Conservation (phyloP, 2,888 invertebrate genomes). For the Anaspis maculata region DNA sequence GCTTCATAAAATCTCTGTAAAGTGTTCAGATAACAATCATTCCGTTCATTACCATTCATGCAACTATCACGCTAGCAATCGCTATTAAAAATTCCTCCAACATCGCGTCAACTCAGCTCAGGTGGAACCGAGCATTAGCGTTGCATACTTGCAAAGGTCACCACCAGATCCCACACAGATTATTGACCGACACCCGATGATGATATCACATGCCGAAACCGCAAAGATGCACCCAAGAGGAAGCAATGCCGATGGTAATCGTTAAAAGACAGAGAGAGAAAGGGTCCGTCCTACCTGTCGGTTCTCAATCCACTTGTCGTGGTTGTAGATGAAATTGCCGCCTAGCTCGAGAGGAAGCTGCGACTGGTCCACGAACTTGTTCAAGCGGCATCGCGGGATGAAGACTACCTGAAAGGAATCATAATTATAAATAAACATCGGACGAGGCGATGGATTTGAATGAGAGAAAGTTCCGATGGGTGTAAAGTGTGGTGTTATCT, state of each 20-base stretch:
- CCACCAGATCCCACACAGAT: conserved; percentile 15
- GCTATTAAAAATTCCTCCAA: no score
- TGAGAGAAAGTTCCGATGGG: background rate
- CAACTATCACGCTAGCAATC: no score
- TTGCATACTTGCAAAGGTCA: conserved; percentile 15
- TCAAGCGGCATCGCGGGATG: conserved; percentile 59
- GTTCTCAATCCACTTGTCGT: conserved; percentile 66
- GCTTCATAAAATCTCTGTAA: no score
- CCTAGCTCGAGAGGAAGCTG: conserved; percentile 67
- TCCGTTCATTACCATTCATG: no score
- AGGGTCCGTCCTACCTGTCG: conserved; percentile 52
- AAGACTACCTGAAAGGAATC: conserved; percentile 52
- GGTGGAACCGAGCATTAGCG: no score
- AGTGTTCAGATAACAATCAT: no score
- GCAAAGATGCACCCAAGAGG: background rate
- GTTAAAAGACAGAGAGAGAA: conserved; percentile 2
- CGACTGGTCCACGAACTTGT: conserved; percentile 57
- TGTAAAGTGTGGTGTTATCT: background rate
- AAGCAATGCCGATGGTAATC: background rate
- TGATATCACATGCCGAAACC: conserved; percentile 8
- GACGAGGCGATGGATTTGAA: background rate
- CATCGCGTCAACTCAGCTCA: no score
- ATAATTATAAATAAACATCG: background rate
- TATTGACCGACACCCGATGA: conserved; percentile 13
- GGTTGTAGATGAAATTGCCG: conserved; percentile 63